phyloP scores from a whole-genome alignment of 2,113 vertebrate genomes.

The Nycticryphes semicollaris region DNA sequence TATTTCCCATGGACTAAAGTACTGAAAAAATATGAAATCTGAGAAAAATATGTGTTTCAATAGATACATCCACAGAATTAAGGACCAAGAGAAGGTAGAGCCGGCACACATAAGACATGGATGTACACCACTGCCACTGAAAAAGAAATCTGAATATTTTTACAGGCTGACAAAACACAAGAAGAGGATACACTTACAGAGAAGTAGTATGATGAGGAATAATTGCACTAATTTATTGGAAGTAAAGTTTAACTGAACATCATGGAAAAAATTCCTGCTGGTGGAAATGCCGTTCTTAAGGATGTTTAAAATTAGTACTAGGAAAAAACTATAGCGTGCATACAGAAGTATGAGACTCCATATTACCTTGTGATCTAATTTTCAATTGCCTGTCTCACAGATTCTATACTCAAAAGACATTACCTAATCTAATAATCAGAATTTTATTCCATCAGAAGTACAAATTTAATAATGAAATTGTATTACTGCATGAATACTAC shows the following conservation, averaged over 20 bases:
- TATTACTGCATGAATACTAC: not conserved
- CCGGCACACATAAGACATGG: not conserved
- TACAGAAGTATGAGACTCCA: not conserved
- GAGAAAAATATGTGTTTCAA: not conserved
- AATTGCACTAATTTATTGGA: not conserved
- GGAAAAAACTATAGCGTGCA: not conserved
- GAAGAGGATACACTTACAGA: not conserved
- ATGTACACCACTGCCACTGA: not conserved
- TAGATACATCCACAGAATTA: not conserved
- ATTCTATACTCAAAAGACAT: not conserved
- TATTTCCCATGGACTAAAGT: not conserved
- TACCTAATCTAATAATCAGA: not conserved
- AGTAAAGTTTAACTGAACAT: not conserved
- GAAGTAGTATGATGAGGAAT: not conserved
- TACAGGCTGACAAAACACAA: not conserved
- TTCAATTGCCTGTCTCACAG: not conserved
- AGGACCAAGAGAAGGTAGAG: not conserved
- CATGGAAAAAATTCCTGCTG: not conserved
- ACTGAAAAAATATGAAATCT: not conserved
- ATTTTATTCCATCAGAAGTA: not conserved
- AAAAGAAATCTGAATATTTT: not conserved
- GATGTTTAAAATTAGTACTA: not conserved
- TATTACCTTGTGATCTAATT: not conserved
- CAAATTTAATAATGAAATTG: not conserved
- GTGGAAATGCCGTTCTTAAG: not conserved